phyloP scores from a whole-genome alignment of 2,888 invertebrate genomes.

The Lithodes maja region DNA sequence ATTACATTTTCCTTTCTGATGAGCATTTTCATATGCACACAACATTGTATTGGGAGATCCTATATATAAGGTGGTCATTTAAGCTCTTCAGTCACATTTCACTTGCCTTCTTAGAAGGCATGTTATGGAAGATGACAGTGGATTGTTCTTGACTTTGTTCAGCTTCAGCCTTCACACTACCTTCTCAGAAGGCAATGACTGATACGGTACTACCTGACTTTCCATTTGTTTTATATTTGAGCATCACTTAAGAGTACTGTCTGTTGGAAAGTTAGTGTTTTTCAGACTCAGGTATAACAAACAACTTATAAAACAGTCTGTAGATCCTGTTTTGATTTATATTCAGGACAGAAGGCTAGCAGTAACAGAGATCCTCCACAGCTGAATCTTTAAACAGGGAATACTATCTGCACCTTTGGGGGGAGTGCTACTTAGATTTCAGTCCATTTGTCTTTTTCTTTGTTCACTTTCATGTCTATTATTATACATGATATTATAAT shows the following conservation, averaged over 20 bases:
- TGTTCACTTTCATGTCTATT: neutral
- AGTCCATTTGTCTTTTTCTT: slow-evolving; percentile 10
- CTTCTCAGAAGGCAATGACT: slow-evolving; percentile 61
- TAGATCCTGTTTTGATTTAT: slow-evolving; percentile 49
- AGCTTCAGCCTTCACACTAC: slow-evolving; percentile 49
- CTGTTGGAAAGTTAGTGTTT: slow-evolving; percentile 44
- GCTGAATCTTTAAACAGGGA: slow-evolving; percentile 30
- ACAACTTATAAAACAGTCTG: slow-evolving; percentile 39
- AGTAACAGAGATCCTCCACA: slow-evolving; percentile 35
- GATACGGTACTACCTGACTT: slow-evolving; percentile 45
- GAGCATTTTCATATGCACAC: slow-evolving; percentile 22
- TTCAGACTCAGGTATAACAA: slow-evolving; percentile 36
- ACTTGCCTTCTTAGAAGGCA: slow-evolving; percentile 47
- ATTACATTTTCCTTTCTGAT: slow-evolving; percentile 15
- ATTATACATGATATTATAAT: neutral
- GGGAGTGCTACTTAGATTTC: neutral
- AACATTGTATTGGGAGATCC: slow-evolving; percentile 5
- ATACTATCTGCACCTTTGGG: neutral
- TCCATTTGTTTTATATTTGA: slow-evolving; percentile 47
- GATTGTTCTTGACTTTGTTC: slow-evolving; percentile 34
- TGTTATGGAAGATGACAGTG: slow-evolving; percentile 32
- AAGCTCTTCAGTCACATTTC: slow-evolving; percentile 44
- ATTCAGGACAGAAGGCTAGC: slow-evolving; percentile 50
- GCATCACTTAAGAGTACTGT: slow-evolving; percentile 49
- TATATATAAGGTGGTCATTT: slow-evolving; percentile 36